phyloP scores from a whole-genome alignment of 2,113 vertebrate genomes.

The Nycticryphes semicollaris region DNA sequence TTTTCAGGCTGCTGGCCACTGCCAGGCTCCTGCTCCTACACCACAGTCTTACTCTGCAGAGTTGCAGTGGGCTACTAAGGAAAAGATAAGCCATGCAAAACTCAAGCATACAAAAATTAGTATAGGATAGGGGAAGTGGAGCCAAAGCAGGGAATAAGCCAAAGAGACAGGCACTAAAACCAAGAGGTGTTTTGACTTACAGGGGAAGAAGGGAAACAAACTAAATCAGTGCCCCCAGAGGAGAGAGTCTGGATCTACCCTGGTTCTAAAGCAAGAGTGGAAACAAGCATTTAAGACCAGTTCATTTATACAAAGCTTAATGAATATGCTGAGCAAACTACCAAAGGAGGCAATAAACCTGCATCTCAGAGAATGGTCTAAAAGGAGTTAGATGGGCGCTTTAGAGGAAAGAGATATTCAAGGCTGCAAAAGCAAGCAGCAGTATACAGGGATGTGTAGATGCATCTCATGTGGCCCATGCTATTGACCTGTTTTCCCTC shows the following conservation, averaged over 20 bases:
- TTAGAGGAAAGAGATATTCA: background rate
- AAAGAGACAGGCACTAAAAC: background rate
- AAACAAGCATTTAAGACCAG: background rate
- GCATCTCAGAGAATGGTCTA: background rate
- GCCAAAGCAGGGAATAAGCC: background rate
- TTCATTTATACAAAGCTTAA: background rate
- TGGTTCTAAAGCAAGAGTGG: background rate
- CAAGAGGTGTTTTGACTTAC: background rate
- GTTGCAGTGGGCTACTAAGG: background rate
- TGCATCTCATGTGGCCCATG: background rate
- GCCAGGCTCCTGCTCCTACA: background rate
- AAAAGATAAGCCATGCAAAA: background rate
- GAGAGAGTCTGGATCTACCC: background rate
- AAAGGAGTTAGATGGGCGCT: background rate
- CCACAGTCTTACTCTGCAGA: background rate
- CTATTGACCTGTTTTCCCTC: background rate
- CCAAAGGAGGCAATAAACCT: background rate
- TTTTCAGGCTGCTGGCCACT: background rate
- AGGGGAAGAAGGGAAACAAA: background rate
- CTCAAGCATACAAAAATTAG: background rate
- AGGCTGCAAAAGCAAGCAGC: background rate
- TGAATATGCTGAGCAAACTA: background rate
- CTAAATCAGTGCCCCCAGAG: background rate
- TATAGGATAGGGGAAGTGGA: background rate
- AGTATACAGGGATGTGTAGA: fast-evolving